These are phyloP conservation scores for Phoeniculus purpureus DNA, from an alignment of 2,797 vertebrate species.

Conservation along the genomic window DNA sequence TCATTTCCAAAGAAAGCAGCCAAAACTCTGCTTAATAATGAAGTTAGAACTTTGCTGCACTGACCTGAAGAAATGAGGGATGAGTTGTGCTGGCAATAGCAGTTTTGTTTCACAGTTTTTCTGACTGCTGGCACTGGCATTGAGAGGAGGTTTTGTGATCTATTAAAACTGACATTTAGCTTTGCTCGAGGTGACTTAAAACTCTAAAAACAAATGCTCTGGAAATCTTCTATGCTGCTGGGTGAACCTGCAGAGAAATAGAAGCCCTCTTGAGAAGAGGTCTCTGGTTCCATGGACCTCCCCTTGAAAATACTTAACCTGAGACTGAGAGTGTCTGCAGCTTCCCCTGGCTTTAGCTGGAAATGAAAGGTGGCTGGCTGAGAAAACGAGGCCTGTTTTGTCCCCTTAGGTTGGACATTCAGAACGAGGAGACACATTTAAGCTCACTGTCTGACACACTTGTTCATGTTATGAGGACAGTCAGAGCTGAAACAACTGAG, in stretches of 20 bases:
- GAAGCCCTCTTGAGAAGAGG: not conserved
- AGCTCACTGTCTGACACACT: not conserved
- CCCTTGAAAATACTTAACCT: not conserved
- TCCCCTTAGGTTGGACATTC: not conserved
- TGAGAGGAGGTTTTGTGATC: constrained; percentile 14
- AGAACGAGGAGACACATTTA: not conserved
- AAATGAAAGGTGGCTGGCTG: not conserved
- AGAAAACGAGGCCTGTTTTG: not conserved
- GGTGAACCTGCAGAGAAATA: not conserved
- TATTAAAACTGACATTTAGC: constrained; percentile 49
- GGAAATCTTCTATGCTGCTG: not conserved
- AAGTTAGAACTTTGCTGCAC: not conserved
- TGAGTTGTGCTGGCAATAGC: constrained; percentile 22
- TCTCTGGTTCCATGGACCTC: not conserved
- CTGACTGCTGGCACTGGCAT: not conserved
- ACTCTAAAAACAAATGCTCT: constrained; percentile 17
- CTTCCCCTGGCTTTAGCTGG: not conserved
- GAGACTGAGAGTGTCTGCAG: not conserved
- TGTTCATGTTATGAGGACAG: not conserved
- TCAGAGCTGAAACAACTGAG: not conserved
- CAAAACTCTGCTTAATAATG: not conserved
- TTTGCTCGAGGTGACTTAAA: constrained; percentile 40
- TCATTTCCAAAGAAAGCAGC: not conserved
- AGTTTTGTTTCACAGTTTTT: not conserved
- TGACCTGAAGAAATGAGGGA: constrained; percentile 19